Percentiles rank a stretch among this genome's conserved stretches.
These are phyloP conservation scores for Phortica okadai DNA, from an alignment of 2,888 invertebrate genomes.

Conservation along the genomic window DNA sequence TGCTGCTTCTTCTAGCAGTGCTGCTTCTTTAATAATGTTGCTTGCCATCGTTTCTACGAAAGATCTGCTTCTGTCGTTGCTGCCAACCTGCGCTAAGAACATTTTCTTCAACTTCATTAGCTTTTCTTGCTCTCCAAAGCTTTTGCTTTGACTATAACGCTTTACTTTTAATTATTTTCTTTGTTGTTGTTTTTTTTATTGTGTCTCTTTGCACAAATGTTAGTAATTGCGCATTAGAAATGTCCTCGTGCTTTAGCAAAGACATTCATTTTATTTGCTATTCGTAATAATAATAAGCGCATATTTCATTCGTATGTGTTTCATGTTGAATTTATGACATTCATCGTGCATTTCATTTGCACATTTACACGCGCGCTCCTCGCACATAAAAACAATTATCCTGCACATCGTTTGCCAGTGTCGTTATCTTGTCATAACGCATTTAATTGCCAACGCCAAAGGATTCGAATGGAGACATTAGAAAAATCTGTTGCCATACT, in stretches of 20 bases:
- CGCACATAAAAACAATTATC: slow-evolving; percentile 34
- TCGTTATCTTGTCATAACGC: slow-evolving; percentile 45
- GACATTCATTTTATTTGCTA: not conserved
- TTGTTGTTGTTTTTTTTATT: not conserved
- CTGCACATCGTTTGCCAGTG: slow-evolving; percentile 1
- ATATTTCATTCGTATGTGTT: slow-evolving; percentile 68
- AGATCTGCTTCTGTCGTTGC: too few species aligned
- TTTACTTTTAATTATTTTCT: not conserved
- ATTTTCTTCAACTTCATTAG: too few species aligned
- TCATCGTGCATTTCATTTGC: slow-evolving; percentile 39
- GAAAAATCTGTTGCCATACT: slow-evolving; percentile 68
- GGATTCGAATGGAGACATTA: slow-evolving; percentile 73
- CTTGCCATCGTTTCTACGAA: not conserved
- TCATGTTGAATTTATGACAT: slow-evolving; percentile 60
- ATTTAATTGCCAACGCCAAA: slow-evolving; percentile 67
- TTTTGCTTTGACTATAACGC: not conserved
- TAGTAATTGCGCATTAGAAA: slow-evolving; percentile 62
- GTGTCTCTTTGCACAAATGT: slow-evolving; percentile 64
- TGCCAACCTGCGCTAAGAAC: too few species aligned
- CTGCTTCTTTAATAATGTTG: too few species aligned
- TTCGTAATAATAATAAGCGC: slow-evolving; percentile 36
- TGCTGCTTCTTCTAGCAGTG: too few species aligned
- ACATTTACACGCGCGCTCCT: not conserved
- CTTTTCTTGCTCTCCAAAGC: not conserved
- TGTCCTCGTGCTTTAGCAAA: not conserved